Conservation (phyloP, 2,113 vertebrate genomes). For the Capreolus pygargus region DNA sequence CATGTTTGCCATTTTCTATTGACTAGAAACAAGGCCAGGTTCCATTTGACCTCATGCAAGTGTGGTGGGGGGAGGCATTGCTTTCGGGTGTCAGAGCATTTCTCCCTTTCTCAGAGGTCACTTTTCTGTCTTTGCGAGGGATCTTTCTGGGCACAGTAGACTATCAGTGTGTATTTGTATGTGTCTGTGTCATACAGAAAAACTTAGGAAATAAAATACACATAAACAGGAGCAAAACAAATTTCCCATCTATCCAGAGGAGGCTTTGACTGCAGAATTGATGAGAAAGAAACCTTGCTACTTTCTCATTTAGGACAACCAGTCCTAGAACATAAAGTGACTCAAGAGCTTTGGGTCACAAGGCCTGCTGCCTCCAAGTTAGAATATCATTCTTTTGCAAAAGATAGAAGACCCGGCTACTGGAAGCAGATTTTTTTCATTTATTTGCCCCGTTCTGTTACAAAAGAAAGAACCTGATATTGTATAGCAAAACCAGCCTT, state of each 20-base stretch:
- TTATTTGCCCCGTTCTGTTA: constrained; percentile 1
- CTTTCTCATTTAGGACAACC: not conserved
- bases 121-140: not conserved
- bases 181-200: constrained; percentile 13
- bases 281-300: constrained; percentile 26
- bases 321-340: not conserved
- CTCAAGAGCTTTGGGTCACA: not conserved
- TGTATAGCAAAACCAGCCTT: not conserved
- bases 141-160: constrained; percentile 3
- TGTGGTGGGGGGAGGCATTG: not conserved
- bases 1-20: not conserved
- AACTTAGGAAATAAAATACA: not conserved
- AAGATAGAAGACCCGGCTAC: not conserved
- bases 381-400: not conserved
- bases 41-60: not conserved
- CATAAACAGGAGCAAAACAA: constrained; percentile 10
- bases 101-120: constrained; percentile 19
- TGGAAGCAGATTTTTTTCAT: not conserved
- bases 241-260: not conserved
- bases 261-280: not conserved
- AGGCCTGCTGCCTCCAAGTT: not conserved
- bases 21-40: constrained; percentile 30
- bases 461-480: constrained; percentile 1
- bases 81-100: not conserved
- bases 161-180: constrained; percentile 4